Evolutionary conservation across 2,113 vertebrate species (phyloP).

Genomic region (Mormyrus iriodes): DNA sequence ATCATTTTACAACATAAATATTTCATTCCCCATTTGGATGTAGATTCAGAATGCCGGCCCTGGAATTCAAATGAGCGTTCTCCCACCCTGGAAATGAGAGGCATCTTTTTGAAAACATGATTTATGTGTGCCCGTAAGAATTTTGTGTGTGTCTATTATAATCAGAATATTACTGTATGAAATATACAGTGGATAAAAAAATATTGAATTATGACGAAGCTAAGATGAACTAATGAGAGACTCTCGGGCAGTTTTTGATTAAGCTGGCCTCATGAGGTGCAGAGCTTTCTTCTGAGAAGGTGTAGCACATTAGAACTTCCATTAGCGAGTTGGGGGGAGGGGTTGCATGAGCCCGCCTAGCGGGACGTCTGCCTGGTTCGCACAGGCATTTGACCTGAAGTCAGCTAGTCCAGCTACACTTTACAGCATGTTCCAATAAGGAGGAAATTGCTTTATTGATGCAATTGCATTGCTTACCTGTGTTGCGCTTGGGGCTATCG

Average conservation of each 20-base stretch:
- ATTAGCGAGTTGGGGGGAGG: background rate
- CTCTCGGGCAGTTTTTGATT: background rate
- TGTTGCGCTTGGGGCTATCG: background rate
- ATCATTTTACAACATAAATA: slow-evolving; percentile 62
- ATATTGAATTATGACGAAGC: slow-evolving; percentile 13
- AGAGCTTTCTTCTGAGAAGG: background rate
- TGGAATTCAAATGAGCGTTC: slow-evolving; percentile 54
- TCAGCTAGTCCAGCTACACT: background rate
- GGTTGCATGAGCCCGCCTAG: background rate
- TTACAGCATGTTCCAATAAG: background rate
- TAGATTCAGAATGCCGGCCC: slow-evolving; percentile 47
- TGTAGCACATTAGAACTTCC: background rate
- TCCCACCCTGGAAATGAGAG: slow-evolving; percentile 31
- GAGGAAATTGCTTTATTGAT: background rate
- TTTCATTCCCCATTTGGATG: slow-evolving; percentile 62
- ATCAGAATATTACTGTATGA: slow-evolving; percentile 3
- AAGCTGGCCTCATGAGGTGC: background rate
- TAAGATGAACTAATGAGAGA: background rate
- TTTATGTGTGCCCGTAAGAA: slow-evolving; percentile 36
- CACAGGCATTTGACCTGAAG: background rate
- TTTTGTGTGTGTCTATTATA: slow-evolving; percentile 11
- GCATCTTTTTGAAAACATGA: slow-evolving; percentile 36
- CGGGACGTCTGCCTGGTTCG: background rate
- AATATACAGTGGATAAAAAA: slow-evolving; percentile 21
- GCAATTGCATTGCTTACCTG: background rate